Conservation (phyloP, 2,888 invertebrate genomes). For the Hyposoter dolosus region DNA sequence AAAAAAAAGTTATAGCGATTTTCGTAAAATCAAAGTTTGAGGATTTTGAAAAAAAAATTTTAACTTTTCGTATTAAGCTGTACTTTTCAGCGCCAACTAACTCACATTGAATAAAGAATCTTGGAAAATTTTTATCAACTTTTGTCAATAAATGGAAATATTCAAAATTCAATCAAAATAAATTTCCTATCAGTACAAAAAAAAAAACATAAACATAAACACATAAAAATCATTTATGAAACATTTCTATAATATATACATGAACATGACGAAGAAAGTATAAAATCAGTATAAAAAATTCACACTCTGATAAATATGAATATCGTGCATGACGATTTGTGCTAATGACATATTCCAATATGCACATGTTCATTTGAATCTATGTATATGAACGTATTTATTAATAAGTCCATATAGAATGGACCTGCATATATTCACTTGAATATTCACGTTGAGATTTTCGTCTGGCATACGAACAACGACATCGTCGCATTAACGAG, state of each 20-base stretch:
- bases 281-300: background rate
- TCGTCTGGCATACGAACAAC: slow-evolving; percentile 1
- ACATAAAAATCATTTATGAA: too few species aligned
- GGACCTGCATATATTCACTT: background rate
- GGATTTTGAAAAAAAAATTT: too few species aligned
- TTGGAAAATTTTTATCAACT: background rate
- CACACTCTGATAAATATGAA: background rate
- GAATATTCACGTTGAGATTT: slow-evolving; percentile 13
- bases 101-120: too few species aligned
- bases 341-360: slow-evolving; percentile 11
- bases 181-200: background rate
- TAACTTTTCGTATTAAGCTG: too few species aligned
- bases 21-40: too few species aligned
- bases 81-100: too few species aligned
- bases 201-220: too few species aligned
- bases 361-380: background rate
- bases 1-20: too few species aligned
- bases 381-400: background rate
- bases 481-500: slow-evolving; percentile 35
- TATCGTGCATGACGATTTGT: background rate
- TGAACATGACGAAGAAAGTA: too few species aligned
- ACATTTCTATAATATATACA: too few species aligned
- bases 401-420: background rate
- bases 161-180: background rate
- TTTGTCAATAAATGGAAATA: background rate